A percentile compares a stretch with the other conserved stretches of the same genome.
Evolutionary conservation across 2,797 vertebrate genomes (phyloP).

Genomic region (Mormyrus hasselquistii): DNA sequence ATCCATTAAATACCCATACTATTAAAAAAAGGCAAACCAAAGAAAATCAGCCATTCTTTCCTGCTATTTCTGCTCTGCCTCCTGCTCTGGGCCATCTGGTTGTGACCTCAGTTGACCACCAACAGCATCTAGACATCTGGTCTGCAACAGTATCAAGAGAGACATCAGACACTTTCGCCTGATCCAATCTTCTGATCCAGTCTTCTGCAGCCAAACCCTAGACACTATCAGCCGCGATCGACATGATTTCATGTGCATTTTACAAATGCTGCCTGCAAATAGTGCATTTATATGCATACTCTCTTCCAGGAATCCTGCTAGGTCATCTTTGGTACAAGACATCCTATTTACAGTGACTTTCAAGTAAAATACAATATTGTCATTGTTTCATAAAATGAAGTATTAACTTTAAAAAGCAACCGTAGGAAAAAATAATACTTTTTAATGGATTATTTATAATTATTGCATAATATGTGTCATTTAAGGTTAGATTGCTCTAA

Average conservation of each 20-base stretch:
- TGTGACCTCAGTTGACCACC: constrained; percentile 1
- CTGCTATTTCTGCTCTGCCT: neutral
- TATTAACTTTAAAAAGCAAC: neutral
- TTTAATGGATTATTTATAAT: constrained; percentile 7
- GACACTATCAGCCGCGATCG: neutral
- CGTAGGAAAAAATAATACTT: neutral
- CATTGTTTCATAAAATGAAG: neutral
- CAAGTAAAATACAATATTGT: neutral
- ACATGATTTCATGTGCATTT: constrained; percentile 9
- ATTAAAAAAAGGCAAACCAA: neutral
- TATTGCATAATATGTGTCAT: neutral
- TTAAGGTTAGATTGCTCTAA: neutral
- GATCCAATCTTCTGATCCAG: neutral
- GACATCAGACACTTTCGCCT: neutral
- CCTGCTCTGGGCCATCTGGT: neutral
- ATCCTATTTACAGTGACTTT: constrained; percentile 17
- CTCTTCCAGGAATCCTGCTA: neutral
- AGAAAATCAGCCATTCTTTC: neutral
- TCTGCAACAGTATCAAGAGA: neutral
- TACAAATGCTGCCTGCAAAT: constrained; percentile 5
- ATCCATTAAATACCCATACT: neutral
- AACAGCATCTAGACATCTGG: constrained; percentile 1
- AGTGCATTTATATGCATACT: neutral
- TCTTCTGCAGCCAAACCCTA: neutral
- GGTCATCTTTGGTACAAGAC: constrained; percentile 23